Evolutionary conservation across 1,140 invertebrate species (phyloP).

Genomic region (Pygmarrhopalites habei): DNA sequence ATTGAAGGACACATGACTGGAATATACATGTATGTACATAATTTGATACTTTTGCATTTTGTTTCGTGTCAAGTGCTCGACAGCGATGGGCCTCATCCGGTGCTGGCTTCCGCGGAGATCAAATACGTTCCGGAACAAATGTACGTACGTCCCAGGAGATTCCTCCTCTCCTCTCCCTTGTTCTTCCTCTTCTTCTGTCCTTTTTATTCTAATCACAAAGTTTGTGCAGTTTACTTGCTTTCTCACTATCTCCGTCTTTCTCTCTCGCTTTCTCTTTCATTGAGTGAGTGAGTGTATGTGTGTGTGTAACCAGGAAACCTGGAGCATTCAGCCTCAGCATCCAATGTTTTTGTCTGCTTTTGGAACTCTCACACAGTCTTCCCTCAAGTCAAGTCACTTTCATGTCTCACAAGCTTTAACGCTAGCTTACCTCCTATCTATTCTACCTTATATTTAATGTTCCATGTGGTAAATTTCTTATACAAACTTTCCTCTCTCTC

Average conservation of each 20-base stretch:
- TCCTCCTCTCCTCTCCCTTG: neutral
- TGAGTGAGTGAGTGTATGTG: too few relatives aligned
- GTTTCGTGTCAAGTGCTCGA: conserved; percentile 50
- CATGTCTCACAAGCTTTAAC: neutral
- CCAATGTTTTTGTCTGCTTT: too few relatives aligned
- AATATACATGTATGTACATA: too few relatives aligned
- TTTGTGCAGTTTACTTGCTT: conserved; percentile 27
- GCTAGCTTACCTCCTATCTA: neutral
- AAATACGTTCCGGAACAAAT: conserved; percentile 56
- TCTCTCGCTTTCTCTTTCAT: conserved; percentile 2
- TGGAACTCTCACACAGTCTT: too few relatives aligned
- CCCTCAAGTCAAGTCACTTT: neutral
- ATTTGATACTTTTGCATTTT: too few relatives aligned
- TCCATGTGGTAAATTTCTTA: too few relatives aligned
- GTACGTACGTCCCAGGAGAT: conserved; percentile 49
- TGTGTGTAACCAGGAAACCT: too few relatives aligned
- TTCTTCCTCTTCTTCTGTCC: conserved; percentile 8
- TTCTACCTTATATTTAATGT: neutral
- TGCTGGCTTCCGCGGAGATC: conserved; percentile 51
- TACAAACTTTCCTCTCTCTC: too few relatives aligned
- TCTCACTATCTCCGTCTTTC: neutral
- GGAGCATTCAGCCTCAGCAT: too few relatives aligned
- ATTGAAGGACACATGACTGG: too few relatives aligned
- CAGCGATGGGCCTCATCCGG: conserved; percentile 51
- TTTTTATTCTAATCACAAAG: conserved; percentile 31